Base-by-base conservation (phyloP, 2,888 invertebrate genomes). In the Ormia ochracea region DNA sequence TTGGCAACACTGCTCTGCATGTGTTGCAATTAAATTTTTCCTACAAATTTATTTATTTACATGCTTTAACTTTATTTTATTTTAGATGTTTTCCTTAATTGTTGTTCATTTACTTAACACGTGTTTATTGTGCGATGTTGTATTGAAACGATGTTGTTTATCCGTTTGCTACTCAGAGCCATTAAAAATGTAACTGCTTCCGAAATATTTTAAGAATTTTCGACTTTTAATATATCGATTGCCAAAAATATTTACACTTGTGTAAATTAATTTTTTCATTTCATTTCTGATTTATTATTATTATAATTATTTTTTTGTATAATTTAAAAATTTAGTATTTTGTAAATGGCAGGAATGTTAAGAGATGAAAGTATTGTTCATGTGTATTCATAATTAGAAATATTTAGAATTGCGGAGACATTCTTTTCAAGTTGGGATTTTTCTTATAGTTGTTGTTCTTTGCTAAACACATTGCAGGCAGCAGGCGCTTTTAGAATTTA, bases 121-220 rank as follows among this genome's bases (percentile, higher is more conserved):
- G 19, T 59, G 66, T 74, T 74, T 31, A 43, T 21, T 75, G 58
- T 52, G 43, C 36, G 36, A 68, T 69, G 36, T 43, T 68, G 21
- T 38, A 59, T 58, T 58, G 19, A 48, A 56, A 56, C 48, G n/a
- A 41, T 50, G 36, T 38, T 61, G 23, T 31, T 41, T 63, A 74
- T 66, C 58, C 65, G 65, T 70, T 48, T 23, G 48, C 56, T 74
- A 23, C 48, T 36, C 28, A 14, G 56, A 56, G 9, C 14, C 33
- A 36, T 65, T 54, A 14, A 43, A 28, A 38, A n/a, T 50, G 61
- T 54, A 17, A 33, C 31, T 61, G 4, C 19, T 54, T 59, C 19
- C 19, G 26, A 45, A 52, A 33, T 21, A 38, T 45, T 75, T 75
- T 59, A 41, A 66, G 58, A 38, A 52, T 58, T 41, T 74, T 43